Base-by-base conservation (phyloP, 2,888 invertebrate species). In the Strigamia transsilvanica region DNA sequence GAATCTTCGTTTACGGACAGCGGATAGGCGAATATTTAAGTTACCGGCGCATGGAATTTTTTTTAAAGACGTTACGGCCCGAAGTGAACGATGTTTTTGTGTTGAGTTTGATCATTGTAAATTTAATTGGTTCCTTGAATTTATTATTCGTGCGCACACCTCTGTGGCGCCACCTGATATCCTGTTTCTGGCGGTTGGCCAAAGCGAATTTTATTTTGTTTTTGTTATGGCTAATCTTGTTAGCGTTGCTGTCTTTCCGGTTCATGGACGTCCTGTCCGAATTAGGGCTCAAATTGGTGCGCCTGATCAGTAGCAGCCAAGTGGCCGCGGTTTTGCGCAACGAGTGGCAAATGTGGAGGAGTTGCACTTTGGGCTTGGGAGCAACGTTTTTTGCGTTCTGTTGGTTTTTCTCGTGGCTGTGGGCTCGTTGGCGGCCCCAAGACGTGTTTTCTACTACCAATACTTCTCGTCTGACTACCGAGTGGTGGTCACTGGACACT, bases 1-100 rank as follows among this genome's bases (percentile, higher is more conserved):
- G 85, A 51, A 87, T 85, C 27, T 85, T 87, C 23, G 84, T 86
- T 4, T 90, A 89, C 86, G 90, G 90, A 0, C 83, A 83, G 10
- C 85, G 86, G 21, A 85, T 85, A 79, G 88, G 88, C 1, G 90
- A 90, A 85, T 86, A 87, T 81, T 86, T 88, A 82, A 89, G 87
- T 82, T 89, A 88, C 85, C 84, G 85, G 79, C 86, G 88, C 4
- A 87, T 90, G 88, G 88, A 89, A 84, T 84, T 87, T 27, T 89
- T 88, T 84, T 85, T 90, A 32, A 87, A 88, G 83, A 87, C 87
- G 46, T 85, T 90, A 4, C 88, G 89, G 84, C 90, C 90, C 2
- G 90, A 90, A 85, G 87, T 88, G 83, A 90, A 90, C 86, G 90
- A 90, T 86, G 86, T 90, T 15, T 90, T 90, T 85, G 85, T 90